phyloP scores from a whole-genome alignment of 92 coral and sea anemone genomes.

The Heliopora coerulea region DNA sequence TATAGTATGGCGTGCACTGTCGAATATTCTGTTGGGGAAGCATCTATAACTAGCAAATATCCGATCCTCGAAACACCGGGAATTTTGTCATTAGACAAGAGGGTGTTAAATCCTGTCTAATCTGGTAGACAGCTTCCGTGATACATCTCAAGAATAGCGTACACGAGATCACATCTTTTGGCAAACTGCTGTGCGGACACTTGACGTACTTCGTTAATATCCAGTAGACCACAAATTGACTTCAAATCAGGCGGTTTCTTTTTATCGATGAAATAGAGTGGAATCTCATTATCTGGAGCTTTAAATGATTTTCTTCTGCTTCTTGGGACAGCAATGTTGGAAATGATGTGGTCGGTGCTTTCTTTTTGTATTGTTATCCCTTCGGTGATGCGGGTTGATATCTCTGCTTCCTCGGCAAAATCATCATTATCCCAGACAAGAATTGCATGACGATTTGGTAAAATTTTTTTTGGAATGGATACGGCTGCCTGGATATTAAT shows the following conservation, averaged over 20 bases:
- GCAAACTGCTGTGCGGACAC: constrained; percentile 26
- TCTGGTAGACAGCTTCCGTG: constrained; percentile 30
- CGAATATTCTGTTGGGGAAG: too few relatives aligned
- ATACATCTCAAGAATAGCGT: constrained; percentile 25
- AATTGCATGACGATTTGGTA: too few relatives aligned
- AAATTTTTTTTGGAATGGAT: too few relatives aligned
- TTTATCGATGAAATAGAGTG: constrained; percentile 28
- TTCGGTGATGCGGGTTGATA: too few relatives aligned
- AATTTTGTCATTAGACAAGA: constrained; percentile 23
- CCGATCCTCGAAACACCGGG: constrained; percentile 43
- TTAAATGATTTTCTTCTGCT: constrained; percentile 15
- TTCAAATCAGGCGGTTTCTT: constrained; percentile 28
- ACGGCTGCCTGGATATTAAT: too few relatives aligned
- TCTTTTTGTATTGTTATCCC: too few relatives aligned
- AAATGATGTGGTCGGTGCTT: too few relatives aligned
- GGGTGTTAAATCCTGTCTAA: constrained; percentile 56
- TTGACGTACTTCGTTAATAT: constrained; percentile 20
- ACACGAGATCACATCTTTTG: constrained; percentile 35
- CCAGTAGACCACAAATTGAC: constrained; percentile 10
- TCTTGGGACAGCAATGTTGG: constrained; percentile 17
- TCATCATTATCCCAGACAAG: too few relatives aligned
- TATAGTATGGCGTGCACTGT: too few relatives aligned
- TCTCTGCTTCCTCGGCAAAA: too few relatives aligned
- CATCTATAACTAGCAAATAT: too few relatives aligned
- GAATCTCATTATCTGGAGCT: constrained; percentile 11